phyloP scores from a whole-genome alignment of 2,888 invertebrate species.

The Philhelius pedissequus region DNA sequence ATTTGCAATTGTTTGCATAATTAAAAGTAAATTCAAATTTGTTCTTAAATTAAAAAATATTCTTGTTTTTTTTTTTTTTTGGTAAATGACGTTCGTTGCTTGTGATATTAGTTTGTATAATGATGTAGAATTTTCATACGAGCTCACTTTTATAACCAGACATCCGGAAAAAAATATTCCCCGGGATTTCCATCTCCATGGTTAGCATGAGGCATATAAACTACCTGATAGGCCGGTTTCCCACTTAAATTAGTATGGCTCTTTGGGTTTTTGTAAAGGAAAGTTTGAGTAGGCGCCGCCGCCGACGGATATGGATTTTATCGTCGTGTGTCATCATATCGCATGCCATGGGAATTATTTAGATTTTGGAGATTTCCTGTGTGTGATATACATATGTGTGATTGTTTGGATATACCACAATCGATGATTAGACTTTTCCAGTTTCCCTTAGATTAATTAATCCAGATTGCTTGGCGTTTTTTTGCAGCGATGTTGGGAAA shows the following conservation, averaged over 20 bases:
- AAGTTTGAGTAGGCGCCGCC: conserved; percentile 22
- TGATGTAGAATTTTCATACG: neutral
- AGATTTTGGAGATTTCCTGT: conserved; percentile 44
- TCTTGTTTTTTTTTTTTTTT: no score
- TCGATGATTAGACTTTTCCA: conserved; percentile 56
- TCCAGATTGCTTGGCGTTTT: conserved; percentile 37
- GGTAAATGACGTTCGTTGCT: conserved; percentile 6
- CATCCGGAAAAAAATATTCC: neutral
- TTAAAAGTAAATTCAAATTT: neutral
- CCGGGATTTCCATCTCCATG: conserved; percentile 37
- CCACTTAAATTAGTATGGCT: conserved; percentile 14
- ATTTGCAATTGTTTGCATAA: conserved; percentile 9
- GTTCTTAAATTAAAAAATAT: no score
- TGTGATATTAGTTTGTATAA: conserved; percentile 27
- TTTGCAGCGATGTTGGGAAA: neutral
- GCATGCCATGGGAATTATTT: conserved; percentile 15
- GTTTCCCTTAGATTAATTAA: conserved; percentile 16
- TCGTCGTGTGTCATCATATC: neutral
- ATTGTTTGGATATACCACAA: conserved; percentile 59
- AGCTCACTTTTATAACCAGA: conserved; percentile 24
- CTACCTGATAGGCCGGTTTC: conserved; percentile 38
- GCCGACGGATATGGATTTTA: conserved; percentile 11
- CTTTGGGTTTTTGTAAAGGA: conserved; percentile 41
- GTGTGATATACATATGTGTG: conserved; percentile 45
- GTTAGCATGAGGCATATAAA: neutral